Evolutionary conservation across 2,797 vertebrate species (phyloP), one percentile per base, ranked within the genome.

Genomic region (Malacoraja senta): DNA sequence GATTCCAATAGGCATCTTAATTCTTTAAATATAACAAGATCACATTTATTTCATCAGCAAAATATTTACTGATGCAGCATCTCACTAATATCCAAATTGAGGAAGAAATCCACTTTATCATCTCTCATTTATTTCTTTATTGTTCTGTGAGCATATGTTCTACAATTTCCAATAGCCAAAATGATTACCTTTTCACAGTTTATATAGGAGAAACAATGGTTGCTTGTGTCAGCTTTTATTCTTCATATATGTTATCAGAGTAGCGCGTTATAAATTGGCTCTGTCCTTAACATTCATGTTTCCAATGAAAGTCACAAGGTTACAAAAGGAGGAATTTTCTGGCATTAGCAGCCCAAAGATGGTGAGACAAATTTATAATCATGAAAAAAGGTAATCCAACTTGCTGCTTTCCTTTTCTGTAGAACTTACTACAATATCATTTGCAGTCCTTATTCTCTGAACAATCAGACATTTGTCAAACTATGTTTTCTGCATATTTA

Each of bases 21-120:
- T n/a, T 77, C 29, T 86, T 63, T 63, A 63, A 86, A 63, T 26
- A 63, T 53, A 63, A 10, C 53, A 65, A 65, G 61, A 65, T 88
- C 61, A 65, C 4, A 63, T 88, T 65, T 88, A 65, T 65, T 88
- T n/a, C 61, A 61, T 65, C 61, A 35, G 17, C 84, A 65, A 88
- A 88, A 65, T 88, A 32, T 65, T 78, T 78, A 78, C 53, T 88
- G 84, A 65, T 88, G 84, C 13, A 65, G 61, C 19, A 35, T 88
- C 84, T 29, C n/a, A 65, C 35, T 65, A 13, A 74, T 74, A 74
- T 74, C 71, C 71, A 74, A 74, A 74, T 21, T 74, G 19, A 8
- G 24, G 21, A 74, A 74, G 71, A 74, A 74, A 74, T 24, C 19
- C 17, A 68, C 10, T 68, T 21, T 7, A 65, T 72, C 71, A 24